phyloP scores from a whole-genome alignment of 2,888 invertebrate genomes.

The Bellardia bayeri region DNA sequence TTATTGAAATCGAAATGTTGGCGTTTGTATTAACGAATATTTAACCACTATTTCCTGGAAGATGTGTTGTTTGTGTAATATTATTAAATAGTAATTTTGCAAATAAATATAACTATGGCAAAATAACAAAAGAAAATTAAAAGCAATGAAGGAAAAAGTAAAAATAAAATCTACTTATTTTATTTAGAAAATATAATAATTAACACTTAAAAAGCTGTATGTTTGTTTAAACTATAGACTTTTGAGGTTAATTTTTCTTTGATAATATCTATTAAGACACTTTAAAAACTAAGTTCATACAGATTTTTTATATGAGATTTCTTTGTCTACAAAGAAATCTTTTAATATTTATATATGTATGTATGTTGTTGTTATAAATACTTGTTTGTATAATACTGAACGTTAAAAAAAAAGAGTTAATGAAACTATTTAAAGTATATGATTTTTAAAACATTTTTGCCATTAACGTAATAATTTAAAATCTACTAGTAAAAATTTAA shows the following conservation, averaged over 20 bases:
- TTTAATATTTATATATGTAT: neutral
- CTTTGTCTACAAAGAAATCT: constrained; percentile 49
- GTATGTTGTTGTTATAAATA: constrained; percentile 20
- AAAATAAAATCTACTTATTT: constrained; percentile 9
- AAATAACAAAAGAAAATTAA: constrained; percentile 28
- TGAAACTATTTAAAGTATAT: constrained; percentile 36
- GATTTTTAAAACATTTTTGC: constrained; percentile 38
- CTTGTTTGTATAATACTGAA: neutral
- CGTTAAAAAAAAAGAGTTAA: constrained; percentile 30
- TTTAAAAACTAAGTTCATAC: constrained; percentile 27
- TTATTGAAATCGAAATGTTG: neutral
- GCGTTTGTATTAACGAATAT: neutral
- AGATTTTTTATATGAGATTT: neutral
- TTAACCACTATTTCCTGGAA: neutral
- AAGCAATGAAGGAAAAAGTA: neutral
- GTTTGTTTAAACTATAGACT: neutral
- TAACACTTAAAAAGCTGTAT: constrained; percentile 29
- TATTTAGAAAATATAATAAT: constrained; percentile 52
- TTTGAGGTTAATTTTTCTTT: neutral
- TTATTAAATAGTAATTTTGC: neutral
- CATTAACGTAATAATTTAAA: constrained; percentile 65
- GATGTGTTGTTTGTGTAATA: neutral
- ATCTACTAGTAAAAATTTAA: constrained; percentile 42
- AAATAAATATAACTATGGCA: constrained; percentile 63
- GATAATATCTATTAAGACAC: constrained; percentile 5